Base-by-base conservation (phyloP, 2,113 vertebrate species). In the Ameiurus melas region DNA sequence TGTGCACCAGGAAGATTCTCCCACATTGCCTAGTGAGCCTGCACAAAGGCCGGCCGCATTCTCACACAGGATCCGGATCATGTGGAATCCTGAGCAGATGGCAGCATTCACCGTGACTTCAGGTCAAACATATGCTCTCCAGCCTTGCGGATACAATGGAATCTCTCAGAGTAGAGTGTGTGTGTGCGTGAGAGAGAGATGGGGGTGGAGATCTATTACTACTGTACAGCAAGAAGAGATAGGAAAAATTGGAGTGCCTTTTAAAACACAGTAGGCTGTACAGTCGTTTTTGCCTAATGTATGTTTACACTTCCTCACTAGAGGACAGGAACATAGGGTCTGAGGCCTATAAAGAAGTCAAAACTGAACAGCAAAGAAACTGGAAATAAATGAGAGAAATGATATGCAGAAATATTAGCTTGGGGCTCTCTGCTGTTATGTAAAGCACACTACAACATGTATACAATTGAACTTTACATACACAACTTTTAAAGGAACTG, bases 61-160 rank as follows among this genome's bases (percentile, higher is more conserved):
- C 91, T 89, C 91, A 84, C 86, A 89, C 87, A 73, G 89, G 83
- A 82, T 79, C 79, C 88, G 66, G 84, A 86, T 89, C 88, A 86
- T 84, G 86, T 88, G 91, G 86, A 89, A 90, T 89, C 89, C 86
- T 9, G 75, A 90, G 90, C 91, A 92, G 91, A 92, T 92, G 91
- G 91, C 88, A 53, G 87, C 85, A 92, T 92, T 92, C 87, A 89
- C 81, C 57, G 16, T 17, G 64, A 85, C 86, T 88, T 85, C 19
- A 85, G 90, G 86, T 90, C 91, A 90, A 85, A 88, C 91, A 90
- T 89, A 90, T 89, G 90, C 88, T 89, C 88, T 87, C 75, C 87
- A 73, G 87, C 73, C 90, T 77, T 64, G 85, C 43, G 83, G 47
- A 68, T 85, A 89, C 88, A 91, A 88, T 47, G 88, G 88, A 82